These are phyloP conservation scores for Drosophila erecta DNA, from an alignment of 1,140 invertebrate species.

Conservation along the genomic window DNA sequence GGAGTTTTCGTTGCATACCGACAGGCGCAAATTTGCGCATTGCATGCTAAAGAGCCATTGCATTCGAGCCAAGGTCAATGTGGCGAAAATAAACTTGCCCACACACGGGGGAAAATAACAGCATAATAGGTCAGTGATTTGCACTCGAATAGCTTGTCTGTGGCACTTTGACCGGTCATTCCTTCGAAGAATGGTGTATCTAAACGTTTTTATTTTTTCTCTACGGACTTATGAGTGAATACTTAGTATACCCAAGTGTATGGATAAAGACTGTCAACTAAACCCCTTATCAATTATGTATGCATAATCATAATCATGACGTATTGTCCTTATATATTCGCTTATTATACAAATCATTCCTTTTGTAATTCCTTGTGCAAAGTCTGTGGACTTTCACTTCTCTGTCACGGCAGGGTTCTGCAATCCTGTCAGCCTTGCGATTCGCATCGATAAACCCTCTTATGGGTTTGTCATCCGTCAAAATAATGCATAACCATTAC, in stretches of 20 bases:
- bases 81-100: slow-evolving; percentile 11
- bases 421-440: slow-evolving; percentile 19
- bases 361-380: not conserved
- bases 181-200: no score
- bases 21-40: slow-evolving; percentile 50
- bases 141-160: not conserved
- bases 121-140: not conserved
- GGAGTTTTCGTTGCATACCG: slow-evolving; percentile 57
- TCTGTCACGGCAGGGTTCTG: not conserved
- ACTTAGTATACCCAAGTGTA: no score
- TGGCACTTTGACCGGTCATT: not conserved
- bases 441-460: not conserved
- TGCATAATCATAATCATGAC: no score
- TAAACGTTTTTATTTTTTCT: no score
- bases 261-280: no score
- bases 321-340: no score
- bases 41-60: slow-evolving; percentile 52
- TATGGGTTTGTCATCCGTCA: slow-evolving; percentile 13
- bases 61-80: slow-evolving; percentile 57
- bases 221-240: no score
- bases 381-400: slow-evolving; percentile 8
- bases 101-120: slow-evolving; percentile 13
- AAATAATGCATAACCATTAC: slow-evolving; percentile 31
- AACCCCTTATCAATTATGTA: no score
- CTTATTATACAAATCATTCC: not conserved